Conservation (phyloP, 2,888 invertebrate genomes). For the Pollenia angustigena region DNA sequence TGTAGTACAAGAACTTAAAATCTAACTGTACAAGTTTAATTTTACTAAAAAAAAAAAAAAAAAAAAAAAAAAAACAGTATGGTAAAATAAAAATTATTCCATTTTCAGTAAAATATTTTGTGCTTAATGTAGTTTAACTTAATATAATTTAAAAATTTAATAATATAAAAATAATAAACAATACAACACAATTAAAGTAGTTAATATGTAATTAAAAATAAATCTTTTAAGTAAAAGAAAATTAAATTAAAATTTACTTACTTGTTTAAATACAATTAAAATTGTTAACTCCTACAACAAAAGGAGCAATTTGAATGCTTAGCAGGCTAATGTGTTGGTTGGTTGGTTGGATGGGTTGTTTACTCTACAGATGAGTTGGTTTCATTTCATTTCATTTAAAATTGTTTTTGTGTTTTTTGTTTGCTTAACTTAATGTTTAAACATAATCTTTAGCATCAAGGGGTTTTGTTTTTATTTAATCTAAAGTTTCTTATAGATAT, state of each 20-base stretch:
- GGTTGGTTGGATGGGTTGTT: slow-evolving; percentile 20
- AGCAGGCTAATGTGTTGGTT: slow-evolving; percentile 39
- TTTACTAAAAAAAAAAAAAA: neutral
- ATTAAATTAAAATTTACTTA: slow-evolving; percentile 42
- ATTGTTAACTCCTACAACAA: slow-evolving; percentile 51
- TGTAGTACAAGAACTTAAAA: slow-evolving; percentile 43
- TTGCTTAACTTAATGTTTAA: slow-evolving; percentile 46
- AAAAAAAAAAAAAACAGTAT: slow-evolving; percentile 42
- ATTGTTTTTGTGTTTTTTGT: slow-evolving; percentile 11
- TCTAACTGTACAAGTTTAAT: neutral
- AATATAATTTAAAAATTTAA: slow-evolving; percentile 35
- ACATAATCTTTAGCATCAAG: slow-evolving; percentile 61
- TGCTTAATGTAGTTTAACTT: slow-evolving; percentile 40
- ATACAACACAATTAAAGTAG: slow-evolving; percentile 16
- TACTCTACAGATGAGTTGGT: slow-evolving; percentile 25
- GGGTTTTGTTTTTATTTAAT: slow-evolving; percentile 69
- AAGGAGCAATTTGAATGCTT: slow-evolving; percentile 63
- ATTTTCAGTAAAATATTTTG: slow-evolving; percentile 34
- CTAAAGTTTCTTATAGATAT: slow-evolving; percentile 71
- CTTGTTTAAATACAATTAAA: slow-evolving; percentile 53
- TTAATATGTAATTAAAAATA: slow-evolving; percentile 31
- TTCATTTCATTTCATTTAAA: slow-evolving; percentile 11
- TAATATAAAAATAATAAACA: slow-evolving; percentile 35
- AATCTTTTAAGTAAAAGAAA: neutral
- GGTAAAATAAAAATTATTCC: slow-evolving; percentile 34